A percentile compares a stretch with the other conserved stretches of the same genome.
Evolutionary conservation across 2,113 vertebrate species (phyloP).

Genomic region (Lampris megalopsis): DNA sequence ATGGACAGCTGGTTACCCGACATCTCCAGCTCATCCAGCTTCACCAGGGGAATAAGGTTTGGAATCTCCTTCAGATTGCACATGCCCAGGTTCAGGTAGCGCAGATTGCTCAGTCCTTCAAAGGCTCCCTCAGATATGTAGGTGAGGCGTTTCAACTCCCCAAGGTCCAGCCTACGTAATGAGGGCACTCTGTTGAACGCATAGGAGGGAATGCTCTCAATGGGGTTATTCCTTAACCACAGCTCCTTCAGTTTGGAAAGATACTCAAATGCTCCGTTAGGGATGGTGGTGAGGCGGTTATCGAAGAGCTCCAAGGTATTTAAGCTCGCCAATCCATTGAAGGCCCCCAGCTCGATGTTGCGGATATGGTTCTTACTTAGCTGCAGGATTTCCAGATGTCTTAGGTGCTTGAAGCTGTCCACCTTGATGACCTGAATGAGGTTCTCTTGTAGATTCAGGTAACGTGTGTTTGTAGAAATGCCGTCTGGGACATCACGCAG

Average conservation of each 20-base stretch:
- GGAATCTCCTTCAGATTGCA: conserved; percentile 99
- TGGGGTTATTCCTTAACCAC: conserved; percentile 98
- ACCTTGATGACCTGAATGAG: conserved; percentile 99
- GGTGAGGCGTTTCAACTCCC: conserved; percentile 96
- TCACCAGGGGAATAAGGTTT: conserved; percentile 96
- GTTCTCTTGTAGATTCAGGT: conserved; percentile 99
- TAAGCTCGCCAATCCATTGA: conserved; percentile 98
- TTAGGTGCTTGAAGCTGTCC: conserved; percentile 98
- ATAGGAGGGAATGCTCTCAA: conserved; percentile 98
- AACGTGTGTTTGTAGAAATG: conserved; percentile 97
- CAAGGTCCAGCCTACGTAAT: conserved; percentile 93
- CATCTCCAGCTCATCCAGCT: conserved; percentile 97
- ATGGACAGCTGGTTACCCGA: conserved; percentile 96
- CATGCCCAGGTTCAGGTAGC: conserved; percentile 99
- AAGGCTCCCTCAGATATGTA: conserved; percentile 99
- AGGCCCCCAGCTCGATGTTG: conserved; percentile 98
- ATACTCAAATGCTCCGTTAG: conserved; percentile 99
- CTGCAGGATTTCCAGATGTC: conserved; percentile 97
- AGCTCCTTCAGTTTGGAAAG: conserved; percentile 98
- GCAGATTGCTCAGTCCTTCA: conserved; percentile 98
- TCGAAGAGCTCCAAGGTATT: conserved; percentile 99
- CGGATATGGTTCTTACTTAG: conserved; percentile 98
- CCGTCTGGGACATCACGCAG: conserved; percentile 97
- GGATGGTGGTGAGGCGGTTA: conserved; percentile 98
- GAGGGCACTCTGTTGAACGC: conserved; percentile 99